These are phyloP conservation scores for Litoditis marina DNA, from an alignment of 2,888 invertebrate genomes.

Conservation along the genomic window DNA sequence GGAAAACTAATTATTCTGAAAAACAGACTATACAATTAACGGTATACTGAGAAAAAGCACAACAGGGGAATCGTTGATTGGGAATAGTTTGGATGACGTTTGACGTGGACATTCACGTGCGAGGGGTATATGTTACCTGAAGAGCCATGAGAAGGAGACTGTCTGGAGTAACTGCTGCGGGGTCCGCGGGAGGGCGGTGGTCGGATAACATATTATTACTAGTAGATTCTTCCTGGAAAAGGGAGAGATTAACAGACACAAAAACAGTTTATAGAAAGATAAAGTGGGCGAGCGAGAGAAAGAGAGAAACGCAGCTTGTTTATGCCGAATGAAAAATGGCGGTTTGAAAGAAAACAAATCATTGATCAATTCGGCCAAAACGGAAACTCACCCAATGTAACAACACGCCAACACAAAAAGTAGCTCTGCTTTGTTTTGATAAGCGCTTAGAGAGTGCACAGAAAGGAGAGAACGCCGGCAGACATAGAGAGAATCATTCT, in stretches of 20 bases:
- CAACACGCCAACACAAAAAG: no score
- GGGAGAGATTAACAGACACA: no score
- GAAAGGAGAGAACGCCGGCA: constrained; percentile 6
- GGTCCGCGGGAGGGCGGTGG: constrained; percentile 5
- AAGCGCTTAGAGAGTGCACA: constrained; percentile 1
- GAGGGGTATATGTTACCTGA: constrained; percentile 11
- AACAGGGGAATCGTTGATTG: no score
- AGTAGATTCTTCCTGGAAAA: constrained; percentile 18
- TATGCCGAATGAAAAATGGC: no score
- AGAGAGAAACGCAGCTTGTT: no score
- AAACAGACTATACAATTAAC: no score
- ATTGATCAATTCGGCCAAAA: constrained; percentile 7
- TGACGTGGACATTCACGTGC: no score
- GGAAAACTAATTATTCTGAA: no score
- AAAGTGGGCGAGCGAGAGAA: no score
- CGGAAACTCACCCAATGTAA: background rate
- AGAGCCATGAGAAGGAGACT: constrained; percentile 14
- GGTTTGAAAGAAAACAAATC: constrained; percentile 11
- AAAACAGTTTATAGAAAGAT: no score
- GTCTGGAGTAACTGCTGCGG: constrained; percentile 7
- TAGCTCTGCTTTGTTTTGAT: background rate
- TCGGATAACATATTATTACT: constrained; percentile 11
- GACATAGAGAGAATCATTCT: background rate
- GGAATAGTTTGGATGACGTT: no score
- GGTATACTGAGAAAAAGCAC: no score